Base-by-base conservation (phyloP, 2,888 invertebrate genomes). In the Eucriotettix oculatus region DNA sequence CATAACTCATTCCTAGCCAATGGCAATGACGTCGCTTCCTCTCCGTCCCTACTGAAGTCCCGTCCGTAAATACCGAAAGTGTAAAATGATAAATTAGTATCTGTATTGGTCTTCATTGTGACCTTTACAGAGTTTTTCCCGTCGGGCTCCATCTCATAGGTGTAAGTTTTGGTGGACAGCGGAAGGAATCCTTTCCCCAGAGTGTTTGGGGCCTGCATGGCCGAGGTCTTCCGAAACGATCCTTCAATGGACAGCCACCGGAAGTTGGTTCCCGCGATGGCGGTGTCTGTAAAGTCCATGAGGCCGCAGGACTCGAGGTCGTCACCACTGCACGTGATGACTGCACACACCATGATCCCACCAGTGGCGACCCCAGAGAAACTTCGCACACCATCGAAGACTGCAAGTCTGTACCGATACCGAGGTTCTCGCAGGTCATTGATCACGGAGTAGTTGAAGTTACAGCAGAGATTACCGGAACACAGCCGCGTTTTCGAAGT, bases 301-400 rank as follows among this genome's bases (percentile, higher is more conserved):
- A 14, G 48, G 48, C 48, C 48, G 48, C 48, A 48, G 14, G 48
- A n/a, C 48, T n/a, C 5, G 48, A 48, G 48, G 48, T 48, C 48
- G n/a, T 12, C 48, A n/a, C 48, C n/a, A 9, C 14, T 14, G 48
- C 48, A 48, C 14, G 48, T 12, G 48, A 48, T 9, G 14, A 48
- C 48, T 2, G 14, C 48, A 9, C 48, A 48, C 48, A 48, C 48
- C 48, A 14, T 12, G 1, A 55, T 9, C 12, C 55, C 80, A 9
- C 62, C 62, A 5, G 61, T 63, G 10, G 66, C 64, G 1, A 62
- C 44, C 9, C 64, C 76, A 44, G 69, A 69, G 66, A 71, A 80
- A 1, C 73, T 72, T n/a, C 81, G 72, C 0, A 79, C 74, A 0
- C 81, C 81, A 54, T 75, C 73, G 64, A 77, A 79, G 0, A 75